Evolutionary conservation across 2,113 vertebrate genomes (phyloP).

Genomic region (Phoxinus phoxinus): DNA sequence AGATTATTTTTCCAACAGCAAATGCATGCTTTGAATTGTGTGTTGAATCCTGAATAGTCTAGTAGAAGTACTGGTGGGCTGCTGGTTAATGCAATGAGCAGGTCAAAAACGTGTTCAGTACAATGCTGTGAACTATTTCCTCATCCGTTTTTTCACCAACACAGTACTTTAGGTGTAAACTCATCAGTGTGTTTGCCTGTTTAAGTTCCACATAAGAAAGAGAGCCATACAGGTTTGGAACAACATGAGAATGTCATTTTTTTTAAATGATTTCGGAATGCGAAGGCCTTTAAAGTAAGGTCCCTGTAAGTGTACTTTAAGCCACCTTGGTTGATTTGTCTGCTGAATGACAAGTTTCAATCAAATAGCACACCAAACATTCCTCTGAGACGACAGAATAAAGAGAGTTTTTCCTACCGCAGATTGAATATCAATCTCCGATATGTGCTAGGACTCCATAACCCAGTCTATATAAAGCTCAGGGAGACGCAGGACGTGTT

Average conservation of each 20-base stretch:
- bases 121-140: neutral
- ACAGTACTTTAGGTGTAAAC: neutral
- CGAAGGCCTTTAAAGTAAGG: neutral
- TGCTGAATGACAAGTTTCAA: conserved; percentile 4
- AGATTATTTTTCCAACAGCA: conserved; percentile 36
- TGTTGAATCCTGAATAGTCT: conserved; percentile 39
- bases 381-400: conserved; percentile 12
- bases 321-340: neutral
- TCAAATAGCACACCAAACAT: neutral
- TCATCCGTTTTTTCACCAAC: neutral
- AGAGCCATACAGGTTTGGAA: neutral
- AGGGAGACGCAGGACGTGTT: neutral
- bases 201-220: no score
- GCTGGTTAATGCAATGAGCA: neutral
- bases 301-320: neutral
- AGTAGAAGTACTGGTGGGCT: neutral
- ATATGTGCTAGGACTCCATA: conserved; percentile 46
- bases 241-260: neutral
- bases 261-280: neutral
- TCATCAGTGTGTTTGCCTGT: neutral
- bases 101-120: neutral
- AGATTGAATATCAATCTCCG: conserved; percentile 51
- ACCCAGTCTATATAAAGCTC: conserved; percentile 47
- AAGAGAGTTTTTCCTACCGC: conserved; percentile 8
- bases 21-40: conserved; percentile 23